phyloP scores from a whole-genome alignment of 37 sponge, comb jelly and placozoan species.

The Cliona cf. orientalis region DNA sequence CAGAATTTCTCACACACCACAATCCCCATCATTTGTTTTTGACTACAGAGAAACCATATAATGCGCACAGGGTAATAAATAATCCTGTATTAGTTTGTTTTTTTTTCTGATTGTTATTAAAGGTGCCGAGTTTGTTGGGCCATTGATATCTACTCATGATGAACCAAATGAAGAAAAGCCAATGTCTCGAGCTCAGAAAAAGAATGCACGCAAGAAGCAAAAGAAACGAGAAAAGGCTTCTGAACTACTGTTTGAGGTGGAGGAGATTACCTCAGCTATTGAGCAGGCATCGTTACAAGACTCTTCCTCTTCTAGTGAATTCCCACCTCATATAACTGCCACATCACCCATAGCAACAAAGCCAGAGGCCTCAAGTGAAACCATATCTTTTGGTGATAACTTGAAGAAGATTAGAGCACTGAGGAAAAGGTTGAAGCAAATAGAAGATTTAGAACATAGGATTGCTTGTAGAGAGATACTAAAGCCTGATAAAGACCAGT shows the following conservation, averaged over 20 bases:
- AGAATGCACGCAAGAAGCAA: constrained; percentile 51
- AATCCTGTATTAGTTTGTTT: no score
- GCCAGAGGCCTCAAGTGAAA: neutral
- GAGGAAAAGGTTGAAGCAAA: constrained; percentile 79
- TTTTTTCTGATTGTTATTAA: neutral
- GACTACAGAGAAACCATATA: neutral
- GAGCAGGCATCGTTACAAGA: neutral
- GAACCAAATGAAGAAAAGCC: neutral
- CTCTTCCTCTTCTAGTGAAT: no score
- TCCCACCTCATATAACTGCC: neutral
- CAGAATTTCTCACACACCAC: no score
- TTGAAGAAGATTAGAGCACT: constrained; percentile 49
- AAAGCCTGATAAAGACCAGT: constrained; percentile 64
- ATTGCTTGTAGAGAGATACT: constrained; percentile 51
- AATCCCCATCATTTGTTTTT: neutral
- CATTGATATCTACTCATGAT: neutral
- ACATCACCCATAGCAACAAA: neutral
- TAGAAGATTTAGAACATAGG: constrained; percentile 62
- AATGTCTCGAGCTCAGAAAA: constrained; percentile 79
- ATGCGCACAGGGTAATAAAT: neutral
- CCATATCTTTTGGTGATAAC: neutral
- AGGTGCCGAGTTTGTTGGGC: neutral
- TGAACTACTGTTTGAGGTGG: constrained; percentile 38
- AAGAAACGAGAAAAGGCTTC: constrained; percentile 45
- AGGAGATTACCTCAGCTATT: constrained; percentile 16